Conservation (phyloP, 2,797 vertebrate species). For the Lagocephalus sceleratus region DNA sequence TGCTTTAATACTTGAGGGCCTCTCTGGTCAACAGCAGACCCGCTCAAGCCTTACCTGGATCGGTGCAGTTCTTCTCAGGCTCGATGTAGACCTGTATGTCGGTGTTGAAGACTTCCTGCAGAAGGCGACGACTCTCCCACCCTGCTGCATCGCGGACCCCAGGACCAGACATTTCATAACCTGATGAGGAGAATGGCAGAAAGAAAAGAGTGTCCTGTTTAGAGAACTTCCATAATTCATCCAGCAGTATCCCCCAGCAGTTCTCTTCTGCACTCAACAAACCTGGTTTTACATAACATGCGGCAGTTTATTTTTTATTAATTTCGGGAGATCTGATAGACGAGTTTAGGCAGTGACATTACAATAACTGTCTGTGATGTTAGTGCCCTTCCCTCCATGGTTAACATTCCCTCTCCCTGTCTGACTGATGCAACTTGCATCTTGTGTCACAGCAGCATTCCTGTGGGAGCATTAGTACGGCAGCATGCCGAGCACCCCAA, state of each 20-base stretch:
- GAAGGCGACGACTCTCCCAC: slow-evolving; percentile 80
- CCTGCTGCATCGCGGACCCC: slow-evolving; percentile 41
- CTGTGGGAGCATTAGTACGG: slow-evolving; percentile 21
- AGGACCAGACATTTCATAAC: slow-evolving; percentile 67
- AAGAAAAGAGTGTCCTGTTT: not conserved
- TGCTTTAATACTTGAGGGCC: too few relatives aligned
- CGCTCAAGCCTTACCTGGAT: slow-evolving; percentile 80
- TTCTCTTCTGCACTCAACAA: slow-evolving; percentile 11
- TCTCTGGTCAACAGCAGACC: too few relatives aligned
- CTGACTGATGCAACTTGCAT: slow-evolving; percentile 6
- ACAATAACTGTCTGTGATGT: not conserved
- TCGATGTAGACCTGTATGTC: slow-evolving; percentile 60
- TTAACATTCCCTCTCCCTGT: slow-evolving; percentile 18
- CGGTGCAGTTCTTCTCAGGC: slow-evolving; percentile 84
- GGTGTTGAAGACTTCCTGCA: slow-evolving; percentile 75
- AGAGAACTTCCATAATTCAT: not conserved
- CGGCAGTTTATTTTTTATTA: not conserved
- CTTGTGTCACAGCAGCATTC: slow-evolving; percentile 36
- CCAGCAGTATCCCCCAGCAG: not conserved
- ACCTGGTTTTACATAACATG: slow-evolving; percentile 8
- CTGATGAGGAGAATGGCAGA: slow-evolving; percentile 46
- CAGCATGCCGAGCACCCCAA: slow-evolving; percentile 14
- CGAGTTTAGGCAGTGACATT: not conserved
- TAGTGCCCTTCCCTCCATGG: not conserved
- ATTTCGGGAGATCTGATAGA: not conserved